Base-by-base conservation (phyloP, 1,140 invertebrate species). In the Mesaphorura yosii region DNA sequence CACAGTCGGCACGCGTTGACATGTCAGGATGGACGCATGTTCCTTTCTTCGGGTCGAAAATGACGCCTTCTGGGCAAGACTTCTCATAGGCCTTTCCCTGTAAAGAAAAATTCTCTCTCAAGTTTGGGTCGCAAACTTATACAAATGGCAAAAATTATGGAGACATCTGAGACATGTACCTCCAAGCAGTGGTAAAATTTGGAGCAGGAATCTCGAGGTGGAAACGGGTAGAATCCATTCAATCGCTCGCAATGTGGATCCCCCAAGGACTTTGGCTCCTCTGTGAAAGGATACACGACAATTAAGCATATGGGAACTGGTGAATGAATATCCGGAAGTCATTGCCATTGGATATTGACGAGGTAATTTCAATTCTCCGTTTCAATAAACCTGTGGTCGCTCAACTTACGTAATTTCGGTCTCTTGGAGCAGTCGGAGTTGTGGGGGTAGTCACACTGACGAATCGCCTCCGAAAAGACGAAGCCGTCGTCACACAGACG, bases 401-500 rank as follows among this genome's bases (percentile, higher is more conserved):
- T n/a, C n/a, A 14, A 68, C 68, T 71, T 66, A 71, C 69, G 70
- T 25, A 67, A 46, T 27, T 53, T 50, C 6, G 58, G 46, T 42
- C 69, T 57, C 17, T 60, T 62, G 23, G 58, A 54, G 53, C 70
- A 72, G 26, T 69, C 61, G 1, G 70, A 65, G 27, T 67, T 64
- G 52, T 68, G 66, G 27, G 69, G 69, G 31, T 69, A 65, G 51
- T 71, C 68, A 54, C 70, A 72, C 38, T 64, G 64, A 17, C 59
- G 61, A 34, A 50, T 65, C 23, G 48, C 53, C 7, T 42, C 49
- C 46, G 70, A 64, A 51, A 70, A 72, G 1, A 69, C 64, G 26
- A 72, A 65, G 25, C 72, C 71, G 53, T 72, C 71, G 1, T 67
- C 65, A 60, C 72, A 73, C 3, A 69, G 51, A 31, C 66, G 64